Conservation (phyloP, 2,888 invertebrate genomes). For the Pachydiplax longipennis region DNA sequence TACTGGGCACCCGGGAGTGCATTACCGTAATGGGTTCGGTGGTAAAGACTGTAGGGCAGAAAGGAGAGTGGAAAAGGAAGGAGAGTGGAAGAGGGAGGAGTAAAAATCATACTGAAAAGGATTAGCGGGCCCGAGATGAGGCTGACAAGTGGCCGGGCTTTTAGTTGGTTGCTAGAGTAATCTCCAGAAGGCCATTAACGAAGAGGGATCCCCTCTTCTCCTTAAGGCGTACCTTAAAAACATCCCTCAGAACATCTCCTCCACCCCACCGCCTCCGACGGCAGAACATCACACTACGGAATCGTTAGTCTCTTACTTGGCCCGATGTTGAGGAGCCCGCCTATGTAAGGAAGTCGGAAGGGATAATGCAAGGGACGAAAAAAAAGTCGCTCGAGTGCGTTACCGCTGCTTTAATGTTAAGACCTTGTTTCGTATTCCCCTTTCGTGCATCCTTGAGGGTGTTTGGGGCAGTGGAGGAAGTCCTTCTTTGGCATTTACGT, state of each 20-base stretch:
- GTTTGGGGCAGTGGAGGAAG: not conserved
- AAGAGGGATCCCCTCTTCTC: not conserved
- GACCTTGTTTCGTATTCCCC: not conserved
- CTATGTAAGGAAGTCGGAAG: too few relatives aligned
- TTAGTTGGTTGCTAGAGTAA: not conserved
- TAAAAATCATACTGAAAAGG: constrained; percentile 3
- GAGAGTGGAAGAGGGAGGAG: not conserved
- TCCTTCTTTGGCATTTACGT: not conserved
- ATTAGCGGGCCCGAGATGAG: not conserved
- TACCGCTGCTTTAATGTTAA: not conserved
- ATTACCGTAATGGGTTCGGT: constrained; percentile 26
- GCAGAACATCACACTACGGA: not conserved
- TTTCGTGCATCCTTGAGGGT: not conserved
- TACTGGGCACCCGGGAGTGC: constrained; percentile 28
- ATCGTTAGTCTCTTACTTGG: not conserved
- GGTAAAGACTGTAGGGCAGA: not conserved
- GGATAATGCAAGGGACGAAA: too few relatives aligned
- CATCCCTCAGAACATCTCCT: not conserved
- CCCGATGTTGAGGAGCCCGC: not conserved
- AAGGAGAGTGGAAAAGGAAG: not conserved
- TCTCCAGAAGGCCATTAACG: constrained; percentile 23
- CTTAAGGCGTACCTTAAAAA: not conserved
- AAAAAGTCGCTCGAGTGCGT: too few relatives aligned
- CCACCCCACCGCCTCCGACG: not conserved
- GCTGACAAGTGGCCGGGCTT: constrained; percentile 12